Conservation (phyloP, 2,797 vertebrate species). For the Myripristis jacobus region DNA sequence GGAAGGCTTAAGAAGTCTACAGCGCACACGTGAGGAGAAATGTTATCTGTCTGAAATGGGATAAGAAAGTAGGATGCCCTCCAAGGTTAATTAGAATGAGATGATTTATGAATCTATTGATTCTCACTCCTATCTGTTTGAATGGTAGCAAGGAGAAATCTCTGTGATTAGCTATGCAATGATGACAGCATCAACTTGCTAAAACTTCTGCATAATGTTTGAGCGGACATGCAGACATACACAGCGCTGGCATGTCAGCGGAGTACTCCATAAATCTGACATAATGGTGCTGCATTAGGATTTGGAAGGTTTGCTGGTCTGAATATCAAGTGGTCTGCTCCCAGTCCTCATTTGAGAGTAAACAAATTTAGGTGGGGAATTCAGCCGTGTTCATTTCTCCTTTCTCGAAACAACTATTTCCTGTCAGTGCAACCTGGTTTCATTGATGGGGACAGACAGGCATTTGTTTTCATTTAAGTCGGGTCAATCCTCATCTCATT, state of each 20-base stretch:
- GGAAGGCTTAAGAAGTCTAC: conserved; percentile 38
- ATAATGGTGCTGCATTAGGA: conserved; percentile 46
- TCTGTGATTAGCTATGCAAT: conserved; percentile 20
- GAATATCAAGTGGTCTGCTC: conserved; percentile 37
- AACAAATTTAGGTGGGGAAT: conserved; percentile 34
- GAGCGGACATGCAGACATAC: conserved; percentile 22
- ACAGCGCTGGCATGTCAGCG: neutral
- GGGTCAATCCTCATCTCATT: conserved; percentile 29
- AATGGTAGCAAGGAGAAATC: conserved; percentile 33
- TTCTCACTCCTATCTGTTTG: conserved; percentile 31
- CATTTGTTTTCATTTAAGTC: conserved; percentile 59
- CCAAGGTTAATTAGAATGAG: conserved; percentile 58
- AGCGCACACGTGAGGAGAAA: conserved; percentile 1
- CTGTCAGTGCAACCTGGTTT: conserved; percentile 45
- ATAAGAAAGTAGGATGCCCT: conserved; percentile 23
- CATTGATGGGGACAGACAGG: conserved; percentile 48
- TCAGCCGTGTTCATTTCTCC: conserved; percentile 32
- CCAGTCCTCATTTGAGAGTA: conserved; percentile 17
- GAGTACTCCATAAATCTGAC: conserved; percentile 33
- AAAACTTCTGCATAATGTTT: conserved; percentile 43
- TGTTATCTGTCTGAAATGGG: conserved; percentile 18
- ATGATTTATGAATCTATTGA: conserved; percentile 32
- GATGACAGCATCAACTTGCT: conserved; percentile 5
- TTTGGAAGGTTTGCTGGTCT: conserved; percentile 35
- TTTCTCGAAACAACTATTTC: conserved; percentile 24